These are phyloP conservation scores for Acyrthosiphon pisum DNA, from an alignment of 1,140 invertebrate genomes.

Conservation along the genomic window DNA sequence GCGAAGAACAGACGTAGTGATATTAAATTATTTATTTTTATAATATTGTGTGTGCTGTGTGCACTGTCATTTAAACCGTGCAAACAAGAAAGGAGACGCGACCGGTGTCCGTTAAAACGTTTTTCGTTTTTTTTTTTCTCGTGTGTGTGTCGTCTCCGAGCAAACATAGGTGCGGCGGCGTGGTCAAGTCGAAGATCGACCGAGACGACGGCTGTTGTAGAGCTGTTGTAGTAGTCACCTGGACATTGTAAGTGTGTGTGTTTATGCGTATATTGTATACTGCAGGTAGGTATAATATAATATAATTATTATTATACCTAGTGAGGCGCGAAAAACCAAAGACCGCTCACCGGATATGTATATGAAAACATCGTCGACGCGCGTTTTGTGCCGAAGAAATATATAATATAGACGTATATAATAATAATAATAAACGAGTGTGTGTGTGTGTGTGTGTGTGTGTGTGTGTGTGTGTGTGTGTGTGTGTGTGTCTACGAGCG, in stretches of 20 bases:
- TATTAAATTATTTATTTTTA: neutral
- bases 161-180: constrained; percentile 43
- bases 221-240: neutral
- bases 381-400: neutral
- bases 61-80: constrained; percentile 46
- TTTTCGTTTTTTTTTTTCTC: neutral
- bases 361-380: neutral
- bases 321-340: constrained; percentile 31
- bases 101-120: constrained; percentile 34
- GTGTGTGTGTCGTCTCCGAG: neutral
- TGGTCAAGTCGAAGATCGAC: constrained; percentile 8
- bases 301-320: too few species aligned
- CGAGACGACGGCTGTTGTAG: neutral
- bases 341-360: neutral
- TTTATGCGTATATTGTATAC: neutral
- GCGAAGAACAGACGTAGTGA: constrained; percentile 19
- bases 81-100: constrained; percentile 29
- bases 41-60: constrained; percentile 35
- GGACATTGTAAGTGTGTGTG: neutral
- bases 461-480: too few species aligned
- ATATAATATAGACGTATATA: neutral
- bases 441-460: too few species aligned
- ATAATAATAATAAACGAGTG: too few species aligned
- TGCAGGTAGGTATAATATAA: too few species aligned
- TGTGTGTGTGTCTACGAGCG: neutral